These are phyloP conservation scores for Latrodectus geometricus DNA, from an alignment of 1,140 invertebrate genomes.

Conservation along the genomic window DNA sequence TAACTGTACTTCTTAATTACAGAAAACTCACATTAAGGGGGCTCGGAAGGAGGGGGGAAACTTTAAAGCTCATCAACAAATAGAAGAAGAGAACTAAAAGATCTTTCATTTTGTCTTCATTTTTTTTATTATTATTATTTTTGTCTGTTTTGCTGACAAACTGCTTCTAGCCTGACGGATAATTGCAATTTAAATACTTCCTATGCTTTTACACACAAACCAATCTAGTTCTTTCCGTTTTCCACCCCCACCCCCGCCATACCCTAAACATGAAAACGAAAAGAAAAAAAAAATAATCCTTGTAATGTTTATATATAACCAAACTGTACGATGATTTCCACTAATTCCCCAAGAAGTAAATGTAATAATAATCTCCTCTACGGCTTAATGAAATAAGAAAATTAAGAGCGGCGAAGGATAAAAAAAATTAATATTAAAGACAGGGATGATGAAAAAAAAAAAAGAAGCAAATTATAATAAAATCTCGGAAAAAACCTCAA, in stretches of 20 bases:
- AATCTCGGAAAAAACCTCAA: constrained; percentile 46
- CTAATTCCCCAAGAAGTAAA: constrained; percentile 53
- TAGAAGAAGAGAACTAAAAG: constrained; percentile 42
- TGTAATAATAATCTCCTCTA: constrained; percentile 54
- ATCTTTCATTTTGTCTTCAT: constrained; percentile 56
- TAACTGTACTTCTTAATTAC: constrained; percentile 61
- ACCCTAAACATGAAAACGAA: neutral
- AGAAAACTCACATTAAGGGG: constrained; percentile 60
- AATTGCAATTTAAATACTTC: constrained; percentile 62
- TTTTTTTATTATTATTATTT: constrained; percentile 18
- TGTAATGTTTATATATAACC: constrained; percentile 52
- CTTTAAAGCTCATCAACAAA: constrained; percentile 61
- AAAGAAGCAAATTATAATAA: constrained; percentile 48
- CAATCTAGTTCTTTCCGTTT: constrained; percentile 4
- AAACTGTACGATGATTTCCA: constrained; percentile 44
- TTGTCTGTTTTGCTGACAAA: constrained; percentile 54
- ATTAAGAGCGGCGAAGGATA: constrained; percentile 30
- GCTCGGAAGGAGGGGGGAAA: constrained; percentile 8
- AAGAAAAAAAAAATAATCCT: constrained; percentile 13
- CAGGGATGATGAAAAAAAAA: neutral
- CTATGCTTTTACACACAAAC: constrained; percentile 45
- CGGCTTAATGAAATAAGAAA: constrained; percentile 60
- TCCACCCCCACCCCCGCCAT: neutral
- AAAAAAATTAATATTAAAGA: constrained; percentile 61
- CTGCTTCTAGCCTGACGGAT: constrained; percentile 47